These are phyloP conservation scores for Telmatherina bonti DNA, from an alignment of 2,797 vertebrate genomes.

Conservation along the genomic window DNA sequence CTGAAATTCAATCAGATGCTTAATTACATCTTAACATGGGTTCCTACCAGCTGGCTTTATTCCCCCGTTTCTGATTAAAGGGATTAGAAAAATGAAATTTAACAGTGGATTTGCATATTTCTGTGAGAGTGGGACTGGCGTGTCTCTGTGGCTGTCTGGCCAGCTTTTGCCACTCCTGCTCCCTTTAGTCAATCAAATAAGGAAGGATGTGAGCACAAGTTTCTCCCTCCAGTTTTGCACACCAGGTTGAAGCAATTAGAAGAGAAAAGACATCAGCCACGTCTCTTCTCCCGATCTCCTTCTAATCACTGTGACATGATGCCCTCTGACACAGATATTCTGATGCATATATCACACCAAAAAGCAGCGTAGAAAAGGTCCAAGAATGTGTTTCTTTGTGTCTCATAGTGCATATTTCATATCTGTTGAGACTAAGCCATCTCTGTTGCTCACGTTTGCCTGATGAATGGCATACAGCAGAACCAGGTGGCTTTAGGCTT, in stretches of 20 bases:
- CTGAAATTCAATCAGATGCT: slow-evolving; percentile 96
- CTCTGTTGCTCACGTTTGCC: slow-evolving; percentile 61
- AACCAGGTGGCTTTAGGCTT: slow-evolving; percentile 72
- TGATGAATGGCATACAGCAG: slow-evolving; percentile 67
- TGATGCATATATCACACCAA: slow-evolving; percentile 34
- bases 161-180: slow-evolving; percentile 39
- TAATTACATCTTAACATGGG: slow-evolving; percentile 96
- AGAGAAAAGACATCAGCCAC: slow-evolving; percentile 13
- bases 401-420: slow-evolving; percentile 33
- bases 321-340: slow-evolving; percentile 33
- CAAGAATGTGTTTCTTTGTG: slow-evolving; percentile 23
- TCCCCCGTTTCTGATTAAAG: slow-evolving; percentile 96
- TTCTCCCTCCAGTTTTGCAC: slow-evolving; percentile 33
- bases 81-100: slow-evolving; percentile 96
- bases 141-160: slow-evolving; percentile 64
- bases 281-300: slow-evolving; percentile 3
- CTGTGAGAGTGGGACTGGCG: slow-evolving; percentile 82
- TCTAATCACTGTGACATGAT: slow-evolving; percentile 11
- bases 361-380: slow-evolving; percentile 5
- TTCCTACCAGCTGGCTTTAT: slow-evolving; percentile 96
- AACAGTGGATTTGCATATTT: slow-evolving; percentile 90
- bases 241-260: slow-evolving; percentile 52
- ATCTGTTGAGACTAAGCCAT: slow-evolving; percentile 34
- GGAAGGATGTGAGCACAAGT: slow-evolving; percentile 40
- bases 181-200: slow-evolving; percentile 54